Evolutionary conservation across 2,888 invertebrate genomes (phyloP).

Genomic region (Sicus ferrugineus): DNA sequence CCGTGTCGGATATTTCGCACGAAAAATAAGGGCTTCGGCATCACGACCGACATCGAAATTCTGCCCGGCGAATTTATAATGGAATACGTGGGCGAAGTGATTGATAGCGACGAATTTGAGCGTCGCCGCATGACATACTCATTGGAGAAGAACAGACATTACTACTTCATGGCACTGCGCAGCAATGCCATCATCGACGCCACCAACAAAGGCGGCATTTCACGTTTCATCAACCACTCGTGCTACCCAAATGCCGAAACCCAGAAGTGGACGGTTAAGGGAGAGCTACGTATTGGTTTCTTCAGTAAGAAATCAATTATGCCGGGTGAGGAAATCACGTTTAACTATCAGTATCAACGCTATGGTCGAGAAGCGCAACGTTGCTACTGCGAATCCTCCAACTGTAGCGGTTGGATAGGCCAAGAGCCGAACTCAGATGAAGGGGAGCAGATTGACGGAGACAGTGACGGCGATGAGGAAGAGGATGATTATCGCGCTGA

Average conservation of each 20-base stretch:
- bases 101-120: slow-evolving; percentile 89
- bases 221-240: slow-evolving; percentile 98
- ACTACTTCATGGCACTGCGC: slow-evolving; percentile 97
- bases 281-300: slow-evolving; percentile 94
- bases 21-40: slow-evolving; percentile 94
- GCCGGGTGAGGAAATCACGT: slow-evolving; percentile 94
- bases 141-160: slow-evolving; percentile 88
- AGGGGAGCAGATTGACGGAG: slow-evolving; percentile 66
- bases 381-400: slow-evolving; percentile 89
- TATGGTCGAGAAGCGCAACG: slow-evolving; percentile 97
- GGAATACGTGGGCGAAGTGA: slow-evolving; percentile 98
- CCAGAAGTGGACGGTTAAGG: slow-evolving; percentile 96
- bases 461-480: slow-evolving; percentile 54
- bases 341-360: slow-evolving; percentile 97
- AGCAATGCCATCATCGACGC: slow-evolving; percentile 96
- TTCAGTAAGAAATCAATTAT: slow-evolving; percentile 86
- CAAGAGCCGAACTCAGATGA: slow-evolving; percentile 81
- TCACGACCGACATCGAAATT: slow-evolving; percentile 68
- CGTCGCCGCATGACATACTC: slow-evolving; percentile 88
- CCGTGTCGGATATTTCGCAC: slow-evolving; percentile 88
- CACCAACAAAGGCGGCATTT: slow-evolving; percentile 92
- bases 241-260: slow-evolving; percentile 99
- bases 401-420: slow-evolving; percentile 96
- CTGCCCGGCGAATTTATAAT: slow-evolving; percentile 86
- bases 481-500: slow-evolving; percentile 61